Evolutionary conservation across 2,797 vertebrate genomes (phyloP).

Genomic region (Vipera ursinii): DNA sequence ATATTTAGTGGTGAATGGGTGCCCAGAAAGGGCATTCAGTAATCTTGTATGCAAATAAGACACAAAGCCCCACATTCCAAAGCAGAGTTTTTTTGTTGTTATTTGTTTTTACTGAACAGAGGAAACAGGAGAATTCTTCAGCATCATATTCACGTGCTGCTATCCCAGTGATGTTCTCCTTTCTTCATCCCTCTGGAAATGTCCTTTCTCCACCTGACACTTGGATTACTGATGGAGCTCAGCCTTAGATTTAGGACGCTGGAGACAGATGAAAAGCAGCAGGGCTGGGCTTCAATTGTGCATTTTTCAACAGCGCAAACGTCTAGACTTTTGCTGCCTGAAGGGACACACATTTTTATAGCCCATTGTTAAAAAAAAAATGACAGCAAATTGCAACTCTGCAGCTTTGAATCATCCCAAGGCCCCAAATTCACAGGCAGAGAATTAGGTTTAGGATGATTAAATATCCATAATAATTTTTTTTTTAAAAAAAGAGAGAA

Average conservation of each 20-base stretch:
- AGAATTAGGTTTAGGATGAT: constrained; percentile 23
- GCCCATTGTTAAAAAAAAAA: neutral
- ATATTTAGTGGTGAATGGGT: too few species aligned
- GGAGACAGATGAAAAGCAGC: neutral
- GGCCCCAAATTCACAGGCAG: constrained; percentile 19
- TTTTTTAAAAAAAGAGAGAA: constrained; percentile 13
- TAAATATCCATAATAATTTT: constrained; percentile 25
- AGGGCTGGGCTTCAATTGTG: neutral
- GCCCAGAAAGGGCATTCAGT: too few species aligned
- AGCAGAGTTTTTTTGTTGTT: too few species aligned
- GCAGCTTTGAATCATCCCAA: constrained; percentile 16
- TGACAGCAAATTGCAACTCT: neutral
- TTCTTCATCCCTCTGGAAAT: neutral
- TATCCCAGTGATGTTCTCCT: too few species aligned
- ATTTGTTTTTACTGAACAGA: too few species aligned
- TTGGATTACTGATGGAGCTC: neutral
- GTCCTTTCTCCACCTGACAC: neutral
- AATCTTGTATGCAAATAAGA: too few species aligned
- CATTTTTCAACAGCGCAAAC: neutral
- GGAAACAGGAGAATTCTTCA: neutral
- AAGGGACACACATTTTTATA: constrained; percentile 7
- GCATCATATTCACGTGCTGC: neutral
- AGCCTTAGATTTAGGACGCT: neutral
- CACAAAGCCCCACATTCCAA: too few species aligned
- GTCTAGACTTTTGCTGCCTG: neutral